phyloP scores from a whole-genome alignment of 30 jellyfish, hydroid and myxozoan genomes.

The Aurelia aurita complex sp. Pacific region DNA sequence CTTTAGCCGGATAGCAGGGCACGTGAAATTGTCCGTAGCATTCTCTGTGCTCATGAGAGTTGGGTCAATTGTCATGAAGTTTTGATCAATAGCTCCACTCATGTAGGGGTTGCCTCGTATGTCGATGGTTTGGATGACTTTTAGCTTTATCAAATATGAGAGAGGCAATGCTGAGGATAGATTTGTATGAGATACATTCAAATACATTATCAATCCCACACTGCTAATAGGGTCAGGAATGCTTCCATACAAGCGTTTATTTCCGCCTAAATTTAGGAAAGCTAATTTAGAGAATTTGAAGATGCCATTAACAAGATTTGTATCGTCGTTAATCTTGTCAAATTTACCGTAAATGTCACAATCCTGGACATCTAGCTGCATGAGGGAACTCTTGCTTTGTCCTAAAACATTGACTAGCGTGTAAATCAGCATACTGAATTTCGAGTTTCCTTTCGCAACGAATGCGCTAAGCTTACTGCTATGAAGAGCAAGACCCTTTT shows the following conservation, averaged over 20 bases:
- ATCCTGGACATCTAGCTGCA: conserved; percentile 45
- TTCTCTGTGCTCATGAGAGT: conserved; percentile 15
- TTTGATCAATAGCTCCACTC: conserved; percentile 27
- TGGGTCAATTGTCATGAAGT: conserved; percentile 36
- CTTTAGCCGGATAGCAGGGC: conserved; percentile 60
- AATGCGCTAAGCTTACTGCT: conserved; percentile 32
- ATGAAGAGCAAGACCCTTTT: conserved; percentile 36
- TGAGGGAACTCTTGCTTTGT: conserved; percentile 35
- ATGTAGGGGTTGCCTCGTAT: conserved; percentile 43
- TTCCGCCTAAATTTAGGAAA: conserved; percentile 52
- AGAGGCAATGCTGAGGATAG: conserved; percentile 46
- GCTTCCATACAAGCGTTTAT: conserved; percentile 43
- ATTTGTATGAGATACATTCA: conserved; percentile 42
- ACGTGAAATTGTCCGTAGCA: conserved; percentile 11
- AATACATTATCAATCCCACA: conserved; percentile 16
- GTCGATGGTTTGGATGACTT: conserved; percentile 41
- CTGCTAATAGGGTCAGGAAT: conserved; percentile 66
- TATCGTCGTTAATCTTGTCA: conserved; percentile 33
- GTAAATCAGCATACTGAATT: conserved; percentile 22
- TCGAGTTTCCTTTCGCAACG: conserved; percentile 39
- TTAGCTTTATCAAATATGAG: conserved; percentile 27
- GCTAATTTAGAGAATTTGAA: conserved; percentile 45
- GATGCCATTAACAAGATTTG: conserved; percentile 36
- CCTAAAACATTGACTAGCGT: conserved; percentile 22
- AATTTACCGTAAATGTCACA: conserved; percentile 56